Evolutionary conservation across 2,113 vertebrate species (phyloP), one percentile per base, ranked within the genome.

Genomic region (Rostratula benghalensis): DNA sequence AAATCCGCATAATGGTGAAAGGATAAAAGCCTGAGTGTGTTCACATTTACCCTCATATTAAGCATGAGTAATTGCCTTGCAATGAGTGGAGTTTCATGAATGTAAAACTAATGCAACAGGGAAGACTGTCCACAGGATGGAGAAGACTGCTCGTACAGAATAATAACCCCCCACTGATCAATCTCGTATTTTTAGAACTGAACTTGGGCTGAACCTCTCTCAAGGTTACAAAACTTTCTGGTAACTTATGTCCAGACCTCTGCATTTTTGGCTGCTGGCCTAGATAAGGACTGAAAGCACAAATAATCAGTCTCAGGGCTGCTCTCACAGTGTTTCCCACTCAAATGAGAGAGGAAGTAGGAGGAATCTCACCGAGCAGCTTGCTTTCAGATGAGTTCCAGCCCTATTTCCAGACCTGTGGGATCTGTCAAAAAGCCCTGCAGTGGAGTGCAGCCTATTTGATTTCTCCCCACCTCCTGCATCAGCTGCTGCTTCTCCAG

Each of bases 161-260:
- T 83, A 95, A 83, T 82, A 75, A 89, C 25, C 41, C 57, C 48
- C 60, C n/a, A 39, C 76, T 64, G 73, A 90, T 74, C 30, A 18
- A 61, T 90, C 43, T 20, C 0, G 3, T 97, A 95, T 95, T 97
- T 97, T 97, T 96, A 95, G 96, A 92, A 81, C 48, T 97, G 95
- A 97, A 96, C 91, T 97, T 86, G 69, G 57, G 56, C 75, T 97
- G 96, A 97, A 95, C 94, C 60, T 93, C 64, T 60, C 79, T 91
- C 74, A 96, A 90, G 83, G 64, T 91, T 97, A 92, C 56, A 53
- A 24, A 86, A 50, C 25, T 87, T 94, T 89, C 80, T 89, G 71
- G 67, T 94, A 91, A 93, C 73, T 87, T 68, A 77, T 37, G 45
- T 80, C 41, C 74, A 94, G 64, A n/a, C 76, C 46, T 91, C 94